phyloP scores from a whole-genome alignment of 2,888 invertebrate species.

The Lasiommata megera region DNA sequence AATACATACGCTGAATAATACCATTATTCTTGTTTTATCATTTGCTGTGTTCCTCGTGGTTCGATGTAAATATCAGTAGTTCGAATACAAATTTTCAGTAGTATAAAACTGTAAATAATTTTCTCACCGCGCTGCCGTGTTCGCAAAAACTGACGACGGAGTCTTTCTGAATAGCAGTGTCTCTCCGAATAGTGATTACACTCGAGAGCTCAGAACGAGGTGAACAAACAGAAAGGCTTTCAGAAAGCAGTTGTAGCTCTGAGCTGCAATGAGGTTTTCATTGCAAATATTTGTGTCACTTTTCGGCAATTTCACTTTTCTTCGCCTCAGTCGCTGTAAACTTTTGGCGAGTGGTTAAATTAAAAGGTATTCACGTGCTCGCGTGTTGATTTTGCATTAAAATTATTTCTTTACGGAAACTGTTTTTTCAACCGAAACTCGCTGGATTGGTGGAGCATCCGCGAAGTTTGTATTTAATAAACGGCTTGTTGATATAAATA shows the following conservation, averaged over 20 bases:
- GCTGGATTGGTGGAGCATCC: no score
- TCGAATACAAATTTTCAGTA: background rate
- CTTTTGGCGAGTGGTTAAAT: background rate
- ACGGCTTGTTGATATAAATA: no score
- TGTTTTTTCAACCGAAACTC: no score
- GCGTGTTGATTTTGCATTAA: background rate
- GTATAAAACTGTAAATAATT: slow-evolving; percentile 13
- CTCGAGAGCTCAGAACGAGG: slow-evolving; percentile 44
- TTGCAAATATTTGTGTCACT: slow-evolving; percentile 25
- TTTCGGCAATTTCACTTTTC: slow-evolving; percentile 11
- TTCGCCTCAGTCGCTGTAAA: background rate
- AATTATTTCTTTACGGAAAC: no score
- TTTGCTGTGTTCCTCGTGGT: background rate
- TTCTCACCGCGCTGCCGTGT: slow-evolving; percentile 1
- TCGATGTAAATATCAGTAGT: no score
- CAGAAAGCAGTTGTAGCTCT: slow-evolving; percentile 42
- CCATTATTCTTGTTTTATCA: background rate
- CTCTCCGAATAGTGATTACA: slow-evolving; percentile 48
- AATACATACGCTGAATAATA: background rate
- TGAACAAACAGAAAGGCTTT: slow-evolving; percentile 57
- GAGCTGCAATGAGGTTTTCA: slow-evolving; percentile 33
- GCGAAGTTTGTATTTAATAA: no score
- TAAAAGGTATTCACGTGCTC: background rate
- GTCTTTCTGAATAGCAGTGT: slow-evolving; percentile 46
- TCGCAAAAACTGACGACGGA: slow-evolving; percentile 14